phyloP scores from a whole-genome alignment of 2,113 vertebrate genomes.

The Nothobranchius furzeri region DNA sequence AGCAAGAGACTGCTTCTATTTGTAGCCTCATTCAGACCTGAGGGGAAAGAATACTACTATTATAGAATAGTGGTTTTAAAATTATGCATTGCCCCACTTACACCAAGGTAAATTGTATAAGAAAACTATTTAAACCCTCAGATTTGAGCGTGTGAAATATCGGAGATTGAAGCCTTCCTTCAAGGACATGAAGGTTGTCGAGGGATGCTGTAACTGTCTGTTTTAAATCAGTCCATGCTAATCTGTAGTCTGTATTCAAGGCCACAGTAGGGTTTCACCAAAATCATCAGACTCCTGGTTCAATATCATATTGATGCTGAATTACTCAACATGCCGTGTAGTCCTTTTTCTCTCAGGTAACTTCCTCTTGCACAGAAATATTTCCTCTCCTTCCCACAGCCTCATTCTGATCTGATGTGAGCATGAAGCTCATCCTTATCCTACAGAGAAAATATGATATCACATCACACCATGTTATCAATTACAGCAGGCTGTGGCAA shows the following conservation, averaged over 20 bases:
- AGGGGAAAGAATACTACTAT: constrained; percentile 25
- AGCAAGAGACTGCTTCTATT: constrained; percentile 54
- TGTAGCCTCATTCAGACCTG: constrained; percentile 29
- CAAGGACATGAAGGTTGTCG: constrained; percentile 20
- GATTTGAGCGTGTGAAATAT: constrained; percentile 25
- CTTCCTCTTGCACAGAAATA: constrained; percentile 41
- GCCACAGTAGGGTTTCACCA: constrained; percentile 36
- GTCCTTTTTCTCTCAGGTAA: constrained; percentile 24
- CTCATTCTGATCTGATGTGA: constrained; percentile 37
- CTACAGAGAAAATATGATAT: constrained; percentile 62
- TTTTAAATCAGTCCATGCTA: constrained; percentile 53
- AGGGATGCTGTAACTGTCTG: constrained; percentile 26
- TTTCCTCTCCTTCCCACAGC: constrained; percentile 26
- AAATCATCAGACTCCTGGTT: constrained; percentile 56
- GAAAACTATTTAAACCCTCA: constrained; percentile 30
- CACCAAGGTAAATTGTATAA: constrained; percentile 11
- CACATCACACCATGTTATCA: constrained; percentile 63
- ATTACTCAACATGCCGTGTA: constrained; percentile 41
- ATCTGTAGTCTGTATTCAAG: constrained; percentile 53
- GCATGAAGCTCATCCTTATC: constrained; percentile 50
- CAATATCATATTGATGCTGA: constrained; percentile 58
- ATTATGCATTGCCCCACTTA: constrained; percentile 23
- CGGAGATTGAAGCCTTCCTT: constrained; percentile 9
- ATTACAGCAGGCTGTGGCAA: constrained; percentile 60
- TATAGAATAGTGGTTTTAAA: constrained; percentile 21